Percentiles rank a stretch among this genome's conserved stretches.
Evolutionary conservation across 2,888 invertebrate genomes (phyloP).

Genomic region (Idaea straminata): DNA sequence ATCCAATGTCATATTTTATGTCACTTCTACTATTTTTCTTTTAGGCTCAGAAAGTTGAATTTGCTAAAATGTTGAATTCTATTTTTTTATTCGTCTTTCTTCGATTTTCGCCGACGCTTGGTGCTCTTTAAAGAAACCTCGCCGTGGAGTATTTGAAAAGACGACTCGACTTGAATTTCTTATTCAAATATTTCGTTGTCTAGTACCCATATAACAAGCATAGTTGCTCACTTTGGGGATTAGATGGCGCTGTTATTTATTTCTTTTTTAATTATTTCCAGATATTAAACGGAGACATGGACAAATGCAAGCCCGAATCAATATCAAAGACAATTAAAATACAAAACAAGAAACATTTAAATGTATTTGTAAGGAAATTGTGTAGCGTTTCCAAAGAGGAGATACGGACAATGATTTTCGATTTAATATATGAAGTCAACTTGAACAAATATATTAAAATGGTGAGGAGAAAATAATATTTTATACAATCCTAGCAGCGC

Average conservation of each 20-base stretch:
- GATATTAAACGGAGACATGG: constrained; percentile 53
- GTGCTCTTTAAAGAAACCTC: too few species aligned
- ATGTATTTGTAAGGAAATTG: constrained; percentile 55
- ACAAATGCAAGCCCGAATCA: constrained; percentile 50
- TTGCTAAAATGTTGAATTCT: too few species aligned
- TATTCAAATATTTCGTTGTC: too few species aligned
- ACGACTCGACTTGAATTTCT: too few species aligned
- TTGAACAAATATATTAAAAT: constrained; percentile 75
- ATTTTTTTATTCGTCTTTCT: too few species aligned
- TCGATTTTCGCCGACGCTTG: too few species aligned
- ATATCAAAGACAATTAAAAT: constrained; percentile 39
- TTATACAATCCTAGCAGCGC: neutral
- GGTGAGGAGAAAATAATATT: constrained; percentile 47
- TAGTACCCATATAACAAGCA: too few species aligned
- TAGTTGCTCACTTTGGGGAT: too few species aligned
- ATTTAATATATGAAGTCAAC: constrained; percentile 70
- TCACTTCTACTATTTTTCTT: too few species aligned
- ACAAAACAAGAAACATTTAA: constrained; percentile 41
- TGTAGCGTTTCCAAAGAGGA: constrained; percentile 61
- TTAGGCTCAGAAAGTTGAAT: too few species aligned
- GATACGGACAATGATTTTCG: constrained; percentile 64
- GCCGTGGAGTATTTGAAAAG: too few species aligned
- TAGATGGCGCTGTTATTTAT: neutral
- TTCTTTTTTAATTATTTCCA: constrained; percentile 34
- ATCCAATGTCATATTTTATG: too few species aligned